Evolutionary conservation across 1,140 invertebrate genomes (phyloP), one percentile per base, ranked within the genome.

Genomic region (Sinella curviseta): DNA sequence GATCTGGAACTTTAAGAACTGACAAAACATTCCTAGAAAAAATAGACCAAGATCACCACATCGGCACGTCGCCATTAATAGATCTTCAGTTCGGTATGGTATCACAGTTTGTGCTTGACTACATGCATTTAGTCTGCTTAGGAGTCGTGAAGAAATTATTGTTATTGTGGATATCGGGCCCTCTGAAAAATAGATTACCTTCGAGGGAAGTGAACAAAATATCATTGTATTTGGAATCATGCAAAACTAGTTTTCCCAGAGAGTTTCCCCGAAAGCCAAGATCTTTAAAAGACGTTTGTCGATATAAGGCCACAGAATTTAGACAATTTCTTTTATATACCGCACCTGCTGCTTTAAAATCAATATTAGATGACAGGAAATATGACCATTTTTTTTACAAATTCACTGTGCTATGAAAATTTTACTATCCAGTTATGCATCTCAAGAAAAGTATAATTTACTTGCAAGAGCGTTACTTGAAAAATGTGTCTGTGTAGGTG

Each of bases 231-330:
- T 36, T 74, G 17, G 14, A 12, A 14, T 8, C 4, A 74, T 34
- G 3, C 3, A 54, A 31, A 20, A 74, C 3, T 28, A 34, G 4
- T 16, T 30, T 80, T 65, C 76, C 79, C 12, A n/a, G 2, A 17
- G 79, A 80, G 54, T 80, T 80, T 73, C 16, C 31, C 24, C 54
- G 78, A 20, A n/a, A 30, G 14, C 57, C 74, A 28, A 20, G 78
- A 1, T 26, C 24, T 28, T 33, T 78, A 73, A n/a, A 67, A 16
- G 78, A 77, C 35, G 26, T 77, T 1, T 28, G 76, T 17, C 20
- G 39, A n/a, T 81, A 36, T 70, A 81, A 81, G 65, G 78, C 80
- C 14, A 82, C 78, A 2, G 80, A 82, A 33, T 74, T 70, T 20
- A 30, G 80, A 36, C 70, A 39, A 24, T 82, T 82, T 34, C 39